These are phyloP conservation scores for Ploceus nigricollis DNA, from an alignment of 2,113 vertebrate species.

Conservation along the genomic window DNA sequence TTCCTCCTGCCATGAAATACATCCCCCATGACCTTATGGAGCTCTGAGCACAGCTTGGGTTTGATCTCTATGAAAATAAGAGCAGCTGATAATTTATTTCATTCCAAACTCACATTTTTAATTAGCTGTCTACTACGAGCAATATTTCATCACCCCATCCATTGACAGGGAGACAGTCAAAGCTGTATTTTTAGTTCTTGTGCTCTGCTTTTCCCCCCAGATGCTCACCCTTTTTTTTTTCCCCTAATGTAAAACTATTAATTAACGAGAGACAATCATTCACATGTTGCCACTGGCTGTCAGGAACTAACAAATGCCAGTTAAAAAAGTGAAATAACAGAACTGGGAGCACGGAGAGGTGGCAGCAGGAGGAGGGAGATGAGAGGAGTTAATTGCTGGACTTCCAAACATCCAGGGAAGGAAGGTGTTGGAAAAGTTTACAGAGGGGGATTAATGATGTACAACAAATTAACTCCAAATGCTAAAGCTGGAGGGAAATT, in stretches of 20 bases:
- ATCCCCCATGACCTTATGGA: fast-evolving
- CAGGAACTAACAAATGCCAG: background rate
- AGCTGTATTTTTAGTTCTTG: background rate
- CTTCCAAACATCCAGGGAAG: background rate
- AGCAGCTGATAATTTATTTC: background rate
- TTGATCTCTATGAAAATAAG: background rate
- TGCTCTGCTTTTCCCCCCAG: background rate
- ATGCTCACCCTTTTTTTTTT: background rate
- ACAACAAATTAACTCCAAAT: background rate
- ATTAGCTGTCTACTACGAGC: background rate
- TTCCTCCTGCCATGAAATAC: fast-evolving
- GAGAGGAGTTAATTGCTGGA: constrained; percentile 3
- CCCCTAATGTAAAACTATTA: constrained; percentile 9
- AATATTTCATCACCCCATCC: background rate
- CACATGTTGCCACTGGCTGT: background rate
- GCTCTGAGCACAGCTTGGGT: background rate
- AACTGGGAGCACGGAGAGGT: background rate
- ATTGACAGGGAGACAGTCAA: background rate
- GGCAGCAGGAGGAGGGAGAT: background rate
- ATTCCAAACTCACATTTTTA: background rate
- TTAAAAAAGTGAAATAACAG: background rate
- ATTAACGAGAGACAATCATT: constrained; percentile 31
- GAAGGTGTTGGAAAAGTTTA: constrained; percentile 1
- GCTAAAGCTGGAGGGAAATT: background rate
- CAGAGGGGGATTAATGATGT: background rate